phyloP scores from a whole-genome alignment of 1,140 invertebrate species.

The Pectinophora gossypiella region DNA sequence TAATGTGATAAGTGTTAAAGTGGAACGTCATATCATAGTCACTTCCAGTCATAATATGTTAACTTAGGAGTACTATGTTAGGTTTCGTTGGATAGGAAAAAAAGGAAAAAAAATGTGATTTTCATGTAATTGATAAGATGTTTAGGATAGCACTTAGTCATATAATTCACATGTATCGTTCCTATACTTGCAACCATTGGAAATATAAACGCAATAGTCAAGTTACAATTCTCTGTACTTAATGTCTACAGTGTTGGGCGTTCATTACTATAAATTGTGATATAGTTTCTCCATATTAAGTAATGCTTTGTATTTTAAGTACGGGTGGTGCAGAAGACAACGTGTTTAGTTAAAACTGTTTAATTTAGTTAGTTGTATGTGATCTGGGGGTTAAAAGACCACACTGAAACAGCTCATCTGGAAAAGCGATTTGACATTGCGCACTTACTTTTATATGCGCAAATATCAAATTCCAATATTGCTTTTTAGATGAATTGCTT shows the following conservation, averaged over 20 bases:
- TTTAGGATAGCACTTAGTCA: constrained; percentile 39
- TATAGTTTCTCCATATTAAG: constrained; percentile 56
- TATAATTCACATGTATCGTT: constrained; percentile 46
- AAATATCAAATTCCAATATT: no score
- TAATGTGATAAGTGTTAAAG: constrained; percentile 65
- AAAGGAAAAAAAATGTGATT: constrained; percentile 60
- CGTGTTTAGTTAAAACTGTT: neutral
- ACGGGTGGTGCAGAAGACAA: constrained; percentile 37
- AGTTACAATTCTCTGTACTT: constrained; percentile 60
- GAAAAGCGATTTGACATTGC: no score
- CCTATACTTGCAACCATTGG: constrained; percentile 48
- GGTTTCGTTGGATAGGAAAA: constrained; percentile 28
- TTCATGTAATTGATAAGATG: constrained; percentile 46
- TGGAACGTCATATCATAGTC: constrained; percentile 67
- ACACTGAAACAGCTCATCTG: no score
- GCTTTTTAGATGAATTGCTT: no score
- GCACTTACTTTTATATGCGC: no score
- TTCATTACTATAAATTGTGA: constrained; percentile 52
- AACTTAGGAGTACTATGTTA: constrained; percentile 59
- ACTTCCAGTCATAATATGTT: constrained; percentile 74
- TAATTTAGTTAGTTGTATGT: neutral
- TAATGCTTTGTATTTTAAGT: constrained; percentile 41
- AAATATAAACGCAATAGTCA: constrained; percentile 48
- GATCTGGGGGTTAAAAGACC: no score
- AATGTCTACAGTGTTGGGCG: constrained; percentile 36